Evolutionary conservation across 1,140 invertebrate species (phyloP).

Genomic region (Nephila pilipes): DNA sequence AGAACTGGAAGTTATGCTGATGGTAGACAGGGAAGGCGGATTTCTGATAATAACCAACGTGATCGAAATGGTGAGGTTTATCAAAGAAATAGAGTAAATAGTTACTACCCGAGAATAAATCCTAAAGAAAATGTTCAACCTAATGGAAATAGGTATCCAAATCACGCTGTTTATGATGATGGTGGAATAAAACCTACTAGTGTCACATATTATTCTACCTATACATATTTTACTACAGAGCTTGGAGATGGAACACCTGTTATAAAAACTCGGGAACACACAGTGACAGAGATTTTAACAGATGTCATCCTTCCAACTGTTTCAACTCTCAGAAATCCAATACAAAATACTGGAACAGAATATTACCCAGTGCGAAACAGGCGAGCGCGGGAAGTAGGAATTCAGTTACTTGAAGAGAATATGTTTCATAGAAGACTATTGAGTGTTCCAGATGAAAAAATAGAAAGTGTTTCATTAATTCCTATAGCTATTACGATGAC

Average conservation of each 20-base stretch:
- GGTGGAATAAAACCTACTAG: conserved; percentile 59
- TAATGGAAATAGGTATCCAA: neutral
- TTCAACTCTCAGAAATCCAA: neutral
- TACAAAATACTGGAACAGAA: neutral
- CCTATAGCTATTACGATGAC: neutral
- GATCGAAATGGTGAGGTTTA: neutral
- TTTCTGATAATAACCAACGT: neutral
- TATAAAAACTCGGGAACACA: conserved; percentile 82
- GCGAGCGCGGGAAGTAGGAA: neutral
- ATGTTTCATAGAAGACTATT: neutral
- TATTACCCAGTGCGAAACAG: neutral
- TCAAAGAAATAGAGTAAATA: conserved; percentile 13
- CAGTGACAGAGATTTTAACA: conserved; percentile 71
- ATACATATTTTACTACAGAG: conserved; percentile 94
- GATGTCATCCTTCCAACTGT: conserved; percentile 73
- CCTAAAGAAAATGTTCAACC: neutral
- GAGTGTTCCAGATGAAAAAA: conserved; percentile 2
- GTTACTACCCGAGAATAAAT: neutral
- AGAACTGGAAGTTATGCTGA: conserved; percentile 38
- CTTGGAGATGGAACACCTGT: conserved; percentile 86
- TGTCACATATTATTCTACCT: conserved; percentile 92
- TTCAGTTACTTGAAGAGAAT: neutral
- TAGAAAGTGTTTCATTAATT: neutral
- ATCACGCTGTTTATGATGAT: neutral
- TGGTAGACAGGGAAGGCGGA: conserved; percentile 47